These are phyloP conservation scores for Cryptoprocta ferox DNA, from an alignment of 2,797 vertebrate genomes.

Conservation along the genomic window DNA sequence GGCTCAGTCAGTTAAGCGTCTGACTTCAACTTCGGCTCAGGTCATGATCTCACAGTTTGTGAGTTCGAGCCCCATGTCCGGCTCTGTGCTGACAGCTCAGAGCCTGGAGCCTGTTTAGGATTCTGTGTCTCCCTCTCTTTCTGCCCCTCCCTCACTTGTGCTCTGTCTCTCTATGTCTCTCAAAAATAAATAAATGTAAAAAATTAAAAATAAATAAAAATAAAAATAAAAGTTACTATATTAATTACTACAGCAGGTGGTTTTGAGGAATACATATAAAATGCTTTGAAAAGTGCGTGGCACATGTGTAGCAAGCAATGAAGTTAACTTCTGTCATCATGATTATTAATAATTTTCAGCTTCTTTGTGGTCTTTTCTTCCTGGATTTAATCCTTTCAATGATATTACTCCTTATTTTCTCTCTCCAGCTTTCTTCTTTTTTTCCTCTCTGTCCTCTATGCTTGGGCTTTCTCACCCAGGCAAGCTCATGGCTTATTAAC, in stretches of 20 bases:
- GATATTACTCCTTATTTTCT: not conserved
- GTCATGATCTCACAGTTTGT: too few species aligned
- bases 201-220: too few species aligned
- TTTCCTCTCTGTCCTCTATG: not conserved
- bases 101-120: too few species aligned
- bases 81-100: too few species aligned
- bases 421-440: not conserved
- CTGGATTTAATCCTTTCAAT: not conserved
- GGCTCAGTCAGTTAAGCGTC: too few species aligned
- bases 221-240: not conserved
- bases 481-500: not conserved
- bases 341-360: not conserved
- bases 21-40: too few species aligned
- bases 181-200: too few species aligned
- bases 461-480: not conserved
- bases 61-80: too few species aligned
- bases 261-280: slow-evolving; percentile 3
- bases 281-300: not conserved
- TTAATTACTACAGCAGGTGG: not conserved
- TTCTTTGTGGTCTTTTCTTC: slow-evolving; percentile 1
- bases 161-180: too few species aligned
- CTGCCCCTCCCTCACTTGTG: too few species aligned
- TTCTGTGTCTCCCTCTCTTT: too few species aligned
- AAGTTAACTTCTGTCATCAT: not conserved
- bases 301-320: not conserved